A percentile compares a stretch with the other conserved stretches of the same genome.
These are phyloP conservation scores for Nasonia giraulti DNA, from an alignment of 1,140 invertebrate species.

Conservation along the genomic window DNA sequence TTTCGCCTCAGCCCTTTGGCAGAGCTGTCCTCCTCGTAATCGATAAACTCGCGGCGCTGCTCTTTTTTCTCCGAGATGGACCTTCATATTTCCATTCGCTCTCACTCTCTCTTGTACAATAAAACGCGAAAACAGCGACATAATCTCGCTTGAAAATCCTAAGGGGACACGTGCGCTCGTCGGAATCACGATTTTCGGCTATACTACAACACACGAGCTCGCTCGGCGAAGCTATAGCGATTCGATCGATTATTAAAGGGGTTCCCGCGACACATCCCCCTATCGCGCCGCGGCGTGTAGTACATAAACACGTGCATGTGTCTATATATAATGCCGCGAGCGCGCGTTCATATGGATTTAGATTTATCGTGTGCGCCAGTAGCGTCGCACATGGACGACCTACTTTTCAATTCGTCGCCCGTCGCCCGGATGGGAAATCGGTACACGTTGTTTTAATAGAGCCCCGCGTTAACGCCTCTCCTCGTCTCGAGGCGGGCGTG, in stretches of 20 bases:
- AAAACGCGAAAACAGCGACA: not conserved
- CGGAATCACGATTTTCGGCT: slow-evolving; percentile 37
- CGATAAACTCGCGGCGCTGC: not conserved
- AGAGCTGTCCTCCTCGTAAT: not conserved
- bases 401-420: not conserved
- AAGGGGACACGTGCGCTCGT: not conserved
- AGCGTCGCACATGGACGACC: slow-evolving; percentile 13
- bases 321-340: not conserved
- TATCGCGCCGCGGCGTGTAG: not conserved
- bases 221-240: not conserved
- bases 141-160: slow-evolving; percentile 26
- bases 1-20: not conserved
- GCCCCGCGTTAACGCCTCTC: too few relatives aligned
- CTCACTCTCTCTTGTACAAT: not conserved
- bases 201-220: not conserved
- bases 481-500: too few relatives aligned
- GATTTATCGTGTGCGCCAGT: slow-evolving; percentile 18
- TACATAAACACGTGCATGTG: not conserved
- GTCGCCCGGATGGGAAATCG: not conserved
- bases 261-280: slow-evolving; percentile 20
- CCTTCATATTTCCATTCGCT: not conserved
- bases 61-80: not conserved
- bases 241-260: slow-evolving; percentile 24
- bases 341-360: not conserved
- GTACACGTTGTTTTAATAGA: too few relatives aligned